Evolutionary conservation across 1,140 invertebrate genomes (phyloP).

Genomic region (Ceratitis capitata): DNA sequence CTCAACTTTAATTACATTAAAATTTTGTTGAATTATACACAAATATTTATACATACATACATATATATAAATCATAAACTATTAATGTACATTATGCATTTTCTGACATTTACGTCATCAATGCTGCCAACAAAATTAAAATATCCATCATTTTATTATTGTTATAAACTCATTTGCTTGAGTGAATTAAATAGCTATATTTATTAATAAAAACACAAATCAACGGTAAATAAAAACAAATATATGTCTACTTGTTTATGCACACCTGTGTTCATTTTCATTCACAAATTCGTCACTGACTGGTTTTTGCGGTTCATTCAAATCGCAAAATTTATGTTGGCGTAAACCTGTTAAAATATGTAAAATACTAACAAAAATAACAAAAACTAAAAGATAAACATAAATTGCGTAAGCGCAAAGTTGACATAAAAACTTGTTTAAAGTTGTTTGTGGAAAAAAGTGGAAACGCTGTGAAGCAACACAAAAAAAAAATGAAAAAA

Average conservation of each 20-base stretch:
- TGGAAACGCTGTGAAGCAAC: neutral
- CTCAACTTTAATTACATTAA: no score
- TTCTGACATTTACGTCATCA: neutral
- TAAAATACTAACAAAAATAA: neutral
- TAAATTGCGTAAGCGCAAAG: neutral
- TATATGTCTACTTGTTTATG: no score
- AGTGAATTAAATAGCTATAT: no score
- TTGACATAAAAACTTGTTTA: neutral
- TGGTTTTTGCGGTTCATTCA: neutral
- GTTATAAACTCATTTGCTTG: neutral
- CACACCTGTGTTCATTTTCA: neutral
- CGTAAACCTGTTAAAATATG: neutral
- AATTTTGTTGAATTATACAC: no score
- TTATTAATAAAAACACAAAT: neutral
- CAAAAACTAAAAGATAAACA: no score
- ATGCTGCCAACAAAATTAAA: neutral
- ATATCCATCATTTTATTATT: neutral
- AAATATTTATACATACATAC: neutral
- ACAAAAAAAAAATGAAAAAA: neutral
- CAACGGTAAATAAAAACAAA: neutral
- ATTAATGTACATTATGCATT: neutral
- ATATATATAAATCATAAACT: neutral
- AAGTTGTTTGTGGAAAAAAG: neutral
- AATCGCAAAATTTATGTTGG: neutral
- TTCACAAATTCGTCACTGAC: neutral